phyloP scores from a whole-genome alignment of 1,140 invertebrate genomes.

The Whitmania pigra region DNA sequence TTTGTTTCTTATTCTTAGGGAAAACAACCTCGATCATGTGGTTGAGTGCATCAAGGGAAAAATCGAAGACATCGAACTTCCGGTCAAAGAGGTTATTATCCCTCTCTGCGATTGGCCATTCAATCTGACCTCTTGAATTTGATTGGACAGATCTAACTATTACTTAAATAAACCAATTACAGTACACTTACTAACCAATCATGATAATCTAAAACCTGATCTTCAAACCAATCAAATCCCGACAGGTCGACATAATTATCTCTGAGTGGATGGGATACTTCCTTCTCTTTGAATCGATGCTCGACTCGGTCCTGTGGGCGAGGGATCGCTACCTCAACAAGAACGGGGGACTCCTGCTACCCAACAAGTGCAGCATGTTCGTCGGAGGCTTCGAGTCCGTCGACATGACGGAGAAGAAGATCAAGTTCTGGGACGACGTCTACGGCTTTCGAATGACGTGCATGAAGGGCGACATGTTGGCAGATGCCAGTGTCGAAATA shows the following conservation, averaged over 20 bases:
- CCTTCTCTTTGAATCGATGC: conserved; percentile 43
- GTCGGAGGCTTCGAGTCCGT: conserved; percentile 33
- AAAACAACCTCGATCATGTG: conserved; percentile 38
- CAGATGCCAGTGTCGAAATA: conserved; percentile 35
- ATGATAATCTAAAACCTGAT: not conserved
- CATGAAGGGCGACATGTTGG: conserved; percentile 35
- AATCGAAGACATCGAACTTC: conserved; percentile 39
- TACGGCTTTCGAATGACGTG: conserved; percentile 41
- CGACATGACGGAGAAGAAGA: conserved; percentile 30
- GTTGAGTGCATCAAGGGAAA: conserved; percentile 40
- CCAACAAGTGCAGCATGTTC: conserved; percentile 36
- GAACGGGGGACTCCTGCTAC: conserved; percentile 29
- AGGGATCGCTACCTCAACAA: conserved; percentile 35
- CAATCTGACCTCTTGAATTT: not conserved
- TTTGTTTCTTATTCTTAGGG: conserved; percentile 35
- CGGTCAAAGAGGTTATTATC: conserved; percentile 34
- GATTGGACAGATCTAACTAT: too few species aligned
- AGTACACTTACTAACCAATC: not conserved
- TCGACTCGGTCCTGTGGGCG: conserved; percentile 41
- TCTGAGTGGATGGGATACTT: conserved; percentile 46
- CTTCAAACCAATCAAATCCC: conserved; percentile 2
- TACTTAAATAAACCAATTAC: too few species aligned
- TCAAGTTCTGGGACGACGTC: conserved; percentile 40
- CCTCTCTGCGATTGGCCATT: not conserved
- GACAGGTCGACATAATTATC: conserved; percentile 39